Evolutionary conservation across 2,113 vertebrate genomes (phyloP).

Genomic region (Phyllostomus discolor): DNA sequence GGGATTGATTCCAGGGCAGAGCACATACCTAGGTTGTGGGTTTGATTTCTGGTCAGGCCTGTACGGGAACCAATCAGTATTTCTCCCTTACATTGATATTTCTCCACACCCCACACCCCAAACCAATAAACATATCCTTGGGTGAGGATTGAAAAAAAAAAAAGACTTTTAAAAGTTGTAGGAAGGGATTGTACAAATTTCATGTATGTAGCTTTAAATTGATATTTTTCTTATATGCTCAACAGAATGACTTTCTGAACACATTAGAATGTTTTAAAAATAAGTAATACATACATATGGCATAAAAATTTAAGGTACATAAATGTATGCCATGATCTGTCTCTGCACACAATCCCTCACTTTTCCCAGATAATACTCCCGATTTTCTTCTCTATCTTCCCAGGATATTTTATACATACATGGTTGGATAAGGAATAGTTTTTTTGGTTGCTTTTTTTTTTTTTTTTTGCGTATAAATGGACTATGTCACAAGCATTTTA

Average conservation of each 20-base stretch:
- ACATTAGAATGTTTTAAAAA: not conserved
- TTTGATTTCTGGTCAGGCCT: not conserved
- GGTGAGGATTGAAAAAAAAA: too few species aligned
- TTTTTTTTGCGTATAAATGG: not conserved
- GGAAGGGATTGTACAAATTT: not conserved
- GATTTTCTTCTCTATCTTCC: not conserved
- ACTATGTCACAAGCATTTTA: not conserved
- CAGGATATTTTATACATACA: not conserved
- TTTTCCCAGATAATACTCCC: not conserved
- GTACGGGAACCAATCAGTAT: too few species aligned
- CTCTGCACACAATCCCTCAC: not conserved
- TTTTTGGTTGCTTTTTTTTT: not conserved
- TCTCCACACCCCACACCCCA: too few species aligned
- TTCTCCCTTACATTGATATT: too few species aligned
- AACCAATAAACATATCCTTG: too few species aligned
- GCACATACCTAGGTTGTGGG: too few species aligned
- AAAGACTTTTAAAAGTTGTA: not conserved
- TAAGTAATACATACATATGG: not conserved
- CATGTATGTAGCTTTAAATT: not conserved
- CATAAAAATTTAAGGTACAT: not conserved
- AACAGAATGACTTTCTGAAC: not conserved
- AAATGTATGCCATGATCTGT: not conserved
- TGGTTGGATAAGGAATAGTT: not conserved
- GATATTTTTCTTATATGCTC: not conserved
- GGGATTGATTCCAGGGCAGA: too few species aligned